phyloP scores from a whole-genome alignment of 2,797 vertebrate genomes.

The Hippoglossus hippoglossus region DNA sequence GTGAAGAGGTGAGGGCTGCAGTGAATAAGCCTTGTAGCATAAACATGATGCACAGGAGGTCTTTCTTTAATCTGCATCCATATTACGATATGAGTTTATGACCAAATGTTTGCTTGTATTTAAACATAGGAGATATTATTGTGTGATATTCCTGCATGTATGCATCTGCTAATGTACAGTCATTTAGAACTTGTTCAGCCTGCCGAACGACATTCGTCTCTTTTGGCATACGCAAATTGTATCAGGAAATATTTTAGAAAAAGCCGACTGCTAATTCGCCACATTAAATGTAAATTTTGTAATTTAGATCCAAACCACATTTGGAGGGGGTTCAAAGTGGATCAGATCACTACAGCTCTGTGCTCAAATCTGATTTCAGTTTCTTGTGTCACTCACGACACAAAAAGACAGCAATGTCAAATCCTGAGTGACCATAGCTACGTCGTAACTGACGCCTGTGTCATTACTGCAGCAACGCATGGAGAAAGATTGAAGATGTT shows the following conservation, averaged over 20 bases:
- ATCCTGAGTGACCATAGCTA: neutral
- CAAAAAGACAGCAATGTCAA: neutral
- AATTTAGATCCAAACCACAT: too few relatives aligned
- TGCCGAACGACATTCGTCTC: too few relatives aligned
- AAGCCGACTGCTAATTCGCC: too few relatives aligned
- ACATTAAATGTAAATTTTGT: too few relatives aligned
- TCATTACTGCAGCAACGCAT: too few relatives aligned
- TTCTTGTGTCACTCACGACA: too few relatives aligned
- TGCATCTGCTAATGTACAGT: neutral
- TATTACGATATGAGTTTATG: neutral
- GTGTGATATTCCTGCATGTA: neutral
- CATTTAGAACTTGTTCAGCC: neutral
- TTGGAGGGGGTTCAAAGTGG: too few relatives aligned
- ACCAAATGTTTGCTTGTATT: neutral
- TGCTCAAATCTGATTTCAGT: too few relatives aligned
- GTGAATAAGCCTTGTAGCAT: neutral
- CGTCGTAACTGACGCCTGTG: too few relatives aligned
- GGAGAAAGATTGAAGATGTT: too few relatives aligned
- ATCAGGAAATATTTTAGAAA: neutral
- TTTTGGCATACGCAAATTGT: too few relatives aligned
- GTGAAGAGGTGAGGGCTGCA: slow-evolving; percentile 32
- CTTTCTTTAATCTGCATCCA: neutral
- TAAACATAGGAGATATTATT: neutral
- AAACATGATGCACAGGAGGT: slow-evolving; percentile 9
- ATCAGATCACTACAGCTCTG: too few relatives aligned